Evolutionary conservation across 2,113 vertebrate species (phyloP), one percentile per base, ranked within the genome.

Genomic region (Corythoichthys haematopterus): DNA sequence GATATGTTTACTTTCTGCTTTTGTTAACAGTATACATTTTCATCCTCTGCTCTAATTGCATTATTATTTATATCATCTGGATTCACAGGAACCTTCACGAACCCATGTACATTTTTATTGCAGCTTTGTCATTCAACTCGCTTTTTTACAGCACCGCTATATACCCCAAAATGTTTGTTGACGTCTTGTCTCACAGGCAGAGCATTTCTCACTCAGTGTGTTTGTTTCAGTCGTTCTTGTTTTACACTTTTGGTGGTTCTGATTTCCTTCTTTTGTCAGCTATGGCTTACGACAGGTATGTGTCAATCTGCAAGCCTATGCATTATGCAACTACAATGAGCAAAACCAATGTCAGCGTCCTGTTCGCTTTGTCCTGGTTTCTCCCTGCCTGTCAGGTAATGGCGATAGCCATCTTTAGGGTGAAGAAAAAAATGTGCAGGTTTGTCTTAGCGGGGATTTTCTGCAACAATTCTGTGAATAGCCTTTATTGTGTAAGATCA

Each of bases 41-140:
- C 52, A 55, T 55, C 52, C 9, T 55, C 52, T 55, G 20, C 52
- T 55, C 16, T 14, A 58, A 28, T 28, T 28, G 20, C 20, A 28
- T 28, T 1, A 28, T 28, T 28, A 28, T 28, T 28, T 28, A 28
- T 3, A 10, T 58, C 13, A 16, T 58, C 13, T 58, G 56, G 56
- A 58, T 36, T 15, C 56, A 58, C 56, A 58, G 56, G 56, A 58
- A 58, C 35, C 56, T 58, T 58, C 56, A 58, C 3, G 12, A 58
- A 28, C 20, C 20, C 20, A 28, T 28, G 20, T 28, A 28, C 1
- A 28, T 28, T 28, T 28, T 28, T 28, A 28, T 28, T 28, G 20
- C 20, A 28, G 20, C 56, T 58, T 15, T 58, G 56, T 58, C 56
- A 3, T 13, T 58, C 1, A 58, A 58, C 56, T 58, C 56, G 33